phyloP scores from a whole-genome alignment of 2,113 vertebrate species.

The Campylomormyrus numenius region DNA sequence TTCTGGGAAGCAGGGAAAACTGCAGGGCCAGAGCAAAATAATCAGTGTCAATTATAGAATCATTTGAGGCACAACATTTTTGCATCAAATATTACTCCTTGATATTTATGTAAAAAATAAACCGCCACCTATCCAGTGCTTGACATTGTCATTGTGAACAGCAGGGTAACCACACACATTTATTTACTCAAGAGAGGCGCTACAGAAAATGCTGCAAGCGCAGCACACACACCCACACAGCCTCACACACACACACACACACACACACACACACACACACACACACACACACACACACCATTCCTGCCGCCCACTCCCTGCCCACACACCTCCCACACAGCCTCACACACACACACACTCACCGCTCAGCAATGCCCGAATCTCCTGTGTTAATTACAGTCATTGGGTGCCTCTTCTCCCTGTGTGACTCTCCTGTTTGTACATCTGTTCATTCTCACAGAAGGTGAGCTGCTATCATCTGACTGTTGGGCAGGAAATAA shows the following conservation, averaged over 20 bases:
- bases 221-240: neutral
- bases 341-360: neutral
- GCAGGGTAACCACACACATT: neutral
- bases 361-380: neutral
- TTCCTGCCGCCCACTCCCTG: neutral
- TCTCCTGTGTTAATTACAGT: constrained; percentile 5
- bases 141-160: neutral
- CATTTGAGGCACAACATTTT: neutral
- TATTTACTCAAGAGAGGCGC: neutral
- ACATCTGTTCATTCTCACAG: constrained; percentile 18
- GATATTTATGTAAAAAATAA: neutral
- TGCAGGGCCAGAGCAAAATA: neutral
- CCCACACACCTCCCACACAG: constrained; percentile 12
- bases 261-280: too few species aligned
- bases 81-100: neutral
- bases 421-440: neutral
- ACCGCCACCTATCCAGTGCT: neutral
- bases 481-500: neutral
- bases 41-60: neutral
- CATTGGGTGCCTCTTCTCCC: neutral
- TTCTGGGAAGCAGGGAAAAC: neutral
- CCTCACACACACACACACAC: neutral
- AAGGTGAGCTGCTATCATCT: neutral
- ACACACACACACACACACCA: neutral
- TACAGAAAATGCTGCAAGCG: neutral